phyloP scores from a whole-genome alignment of 1,140 invertebrate species.

The Parasteatoda tepidariorum region DNA sequence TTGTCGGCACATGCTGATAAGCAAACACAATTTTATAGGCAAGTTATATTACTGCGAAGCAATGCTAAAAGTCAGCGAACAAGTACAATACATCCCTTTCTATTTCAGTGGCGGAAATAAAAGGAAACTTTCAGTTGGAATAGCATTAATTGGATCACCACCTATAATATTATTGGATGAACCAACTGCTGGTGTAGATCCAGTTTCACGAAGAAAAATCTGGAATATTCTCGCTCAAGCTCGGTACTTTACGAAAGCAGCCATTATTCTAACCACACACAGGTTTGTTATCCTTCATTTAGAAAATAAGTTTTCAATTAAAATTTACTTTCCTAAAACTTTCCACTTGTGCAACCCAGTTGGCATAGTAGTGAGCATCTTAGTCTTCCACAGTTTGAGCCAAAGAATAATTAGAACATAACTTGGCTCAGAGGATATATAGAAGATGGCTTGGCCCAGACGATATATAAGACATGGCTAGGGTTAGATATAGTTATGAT shows the following conservation, averaged over 20 bases:
- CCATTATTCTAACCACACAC: slow-evolving; percentile 49
- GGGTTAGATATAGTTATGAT: too few relatives aligned
- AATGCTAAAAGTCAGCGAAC: not conserved
- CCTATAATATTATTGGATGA: slow-evolving; percentile 69
- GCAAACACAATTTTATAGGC: slow-evolving; percentile 63
- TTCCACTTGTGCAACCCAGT: too few relatives aligned
- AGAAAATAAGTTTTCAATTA: too few relatives aligned
- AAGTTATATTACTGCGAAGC: not conserved
- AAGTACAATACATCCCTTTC: too few relatives aligned
- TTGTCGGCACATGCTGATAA: slow-evolving; percentile 63
- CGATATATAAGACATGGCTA: too few relatives aligned
- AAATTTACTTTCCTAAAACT: too few relatives aligned
- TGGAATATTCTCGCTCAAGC: slow-evolving; percentile 66
- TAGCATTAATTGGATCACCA: slow-evolving; percentile 71
- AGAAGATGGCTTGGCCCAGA: too few relatives aligned
- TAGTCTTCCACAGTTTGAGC: too few relatives aligned
- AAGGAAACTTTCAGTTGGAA: slow-evolving; percentile 71
- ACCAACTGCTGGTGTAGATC: slow-evolving; percentile 71
- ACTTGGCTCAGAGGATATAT: too few relatives aligned
- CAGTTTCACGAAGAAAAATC: slow-evolving; percentile 69
- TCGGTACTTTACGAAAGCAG: slow-evolving; percentile 19
- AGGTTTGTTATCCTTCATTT: slow-evolving; percentile 33
- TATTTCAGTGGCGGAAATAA: slow-evolving; percentile 74
- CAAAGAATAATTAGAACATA: too few relatives aligned
- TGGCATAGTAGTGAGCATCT: too few relatives aligned